Base-by-base conservation (phyloP, 2,113 vertebrate genomes). In the Sturnus vulgaris region DNA sequence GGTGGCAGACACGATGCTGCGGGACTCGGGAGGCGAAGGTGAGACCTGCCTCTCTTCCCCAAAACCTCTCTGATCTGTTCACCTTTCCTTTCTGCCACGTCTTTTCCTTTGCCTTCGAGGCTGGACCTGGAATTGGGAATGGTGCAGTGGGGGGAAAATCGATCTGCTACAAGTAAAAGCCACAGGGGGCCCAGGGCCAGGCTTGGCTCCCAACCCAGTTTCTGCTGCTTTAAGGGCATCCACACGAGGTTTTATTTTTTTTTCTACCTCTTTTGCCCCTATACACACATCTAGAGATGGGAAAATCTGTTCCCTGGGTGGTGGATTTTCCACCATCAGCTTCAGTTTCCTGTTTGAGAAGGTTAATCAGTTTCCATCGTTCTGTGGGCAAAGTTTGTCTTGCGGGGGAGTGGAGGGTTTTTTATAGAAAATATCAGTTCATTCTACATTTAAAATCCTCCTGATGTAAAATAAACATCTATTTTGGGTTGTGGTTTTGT, bases 21-120 rank as follows among this genome's bases (percentile, higher is more conserved):
- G 99, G 68, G 99, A 99, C 97, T 99, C 99, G 0, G 99, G 99
- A 0, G 99, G 99, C 20, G 99, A 99, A 97, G 99, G 99, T 99
- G 69, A 92, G 93, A 7, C 1, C 2, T 10, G 6, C n/a, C 31
- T 18, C 25, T 8, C 30, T 13, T 13, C 50, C 53, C 5, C 15
- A 15, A 7, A 46, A 7, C 22, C 63, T 11, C 30, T 4, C 3
- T 6, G 46, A 9, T 3, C 37, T 8, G 0, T 0, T 4, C 22
- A 0, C 2, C 10, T 12, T 69, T 10, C 44, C 57, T 17, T 47
- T 6, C 23, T 2, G 0, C 31, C 8, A 5, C 7, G 0, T 2
- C 1, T 30, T 69, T 42, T 40, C 33, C 3, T 47, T 40, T 11
- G 53, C 68, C 30, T 7, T 0, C 0, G 2, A 5, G 14, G 39